These are phyloP conservation scores for Cylloceria caligata DNA, from an alignment of 2,888 invertebrate species.

Conservation along the genomic window DNA sequence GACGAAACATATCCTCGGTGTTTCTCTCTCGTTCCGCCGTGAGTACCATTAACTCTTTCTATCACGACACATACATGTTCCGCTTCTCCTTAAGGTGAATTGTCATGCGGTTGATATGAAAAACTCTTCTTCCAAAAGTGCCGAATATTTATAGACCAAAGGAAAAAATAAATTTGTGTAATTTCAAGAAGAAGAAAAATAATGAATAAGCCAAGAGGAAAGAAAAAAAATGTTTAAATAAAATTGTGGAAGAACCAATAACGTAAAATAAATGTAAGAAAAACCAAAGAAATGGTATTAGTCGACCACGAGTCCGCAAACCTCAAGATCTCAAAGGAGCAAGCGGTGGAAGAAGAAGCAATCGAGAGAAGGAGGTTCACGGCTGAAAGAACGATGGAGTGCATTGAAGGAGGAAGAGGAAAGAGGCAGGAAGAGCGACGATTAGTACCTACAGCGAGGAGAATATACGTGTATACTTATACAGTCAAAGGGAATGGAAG, in stretches of 20 bases:
- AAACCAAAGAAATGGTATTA: not conserved
- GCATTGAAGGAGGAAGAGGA: slow-evolving; percentile 70
- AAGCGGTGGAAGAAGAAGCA: slow-evolving; percentile 8
- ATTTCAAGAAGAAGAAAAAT: not conserved
- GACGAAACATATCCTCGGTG: too few relatives aligned
- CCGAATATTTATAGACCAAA: too few relatives aligned
- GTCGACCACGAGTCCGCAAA: slow-evolving; percentile 12
- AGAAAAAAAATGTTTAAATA: too few relatives aligned
- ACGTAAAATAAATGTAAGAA: not conserved
- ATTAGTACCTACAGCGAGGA: slow-evolving; percentile 32
- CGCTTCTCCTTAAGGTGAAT: too few relatives aligned
- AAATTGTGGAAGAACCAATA: not conserved
- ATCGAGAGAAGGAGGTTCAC: slow-evolving; percentile 8
- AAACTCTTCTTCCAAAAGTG: too few relatives aligned
- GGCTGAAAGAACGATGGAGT: slow-evolving; percentile 16
- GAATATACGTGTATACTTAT: slow-evolving; percentile 16
- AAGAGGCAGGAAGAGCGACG: slow-evolving; percentile 49
- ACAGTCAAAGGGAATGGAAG: slow-evolving; percentile 70
- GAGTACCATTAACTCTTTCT: too few relatives aligned
- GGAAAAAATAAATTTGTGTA: not conserved
- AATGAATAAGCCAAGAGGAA: not conserved
- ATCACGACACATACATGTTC: too few relatives aligned
- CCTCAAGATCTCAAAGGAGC: slow-evolving; percentile 8
- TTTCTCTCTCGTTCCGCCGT: too few relatives aligned
- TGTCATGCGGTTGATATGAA: too few relatives aligned